A percentile compares a stretch with the other conserved stretches of the same genome.
These are phyloP conservation scores for Arge pagana DNA, from an alignment of 2,888 invertebrate genomes.

Conservation along the genomic window DNA sequence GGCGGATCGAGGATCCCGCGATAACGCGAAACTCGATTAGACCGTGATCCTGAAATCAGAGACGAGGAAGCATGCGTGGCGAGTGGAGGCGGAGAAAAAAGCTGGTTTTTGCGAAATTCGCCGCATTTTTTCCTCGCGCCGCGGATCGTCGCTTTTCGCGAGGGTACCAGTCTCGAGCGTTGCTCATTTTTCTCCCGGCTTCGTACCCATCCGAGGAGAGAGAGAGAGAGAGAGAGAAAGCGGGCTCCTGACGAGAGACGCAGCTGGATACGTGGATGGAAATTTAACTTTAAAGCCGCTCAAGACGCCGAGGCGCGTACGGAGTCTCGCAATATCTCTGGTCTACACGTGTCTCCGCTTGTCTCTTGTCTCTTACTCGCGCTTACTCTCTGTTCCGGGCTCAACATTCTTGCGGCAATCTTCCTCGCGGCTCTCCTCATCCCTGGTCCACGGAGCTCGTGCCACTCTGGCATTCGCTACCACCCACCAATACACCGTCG, in stretches of 20 bases:
- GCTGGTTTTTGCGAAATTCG: no score
- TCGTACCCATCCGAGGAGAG: no score
- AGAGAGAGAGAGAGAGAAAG: background rate
- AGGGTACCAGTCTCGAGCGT: no score
- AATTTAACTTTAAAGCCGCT: constrained; percentile 10
- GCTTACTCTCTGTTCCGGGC: constrained; percentile 43
- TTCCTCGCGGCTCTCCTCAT: constrained; percentile 22
- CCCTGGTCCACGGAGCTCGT: constrained; percentile 15
- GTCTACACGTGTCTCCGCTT: constrained; percentile 54
- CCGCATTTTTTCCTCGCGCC: no score
- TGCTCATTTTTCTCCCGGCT: no score
- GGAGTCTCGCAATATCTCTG: constrained; percentile 32
- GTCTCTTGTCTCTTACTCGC: constrained; percentile 53
- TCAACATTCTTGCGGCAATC: constrained; percentile 46
- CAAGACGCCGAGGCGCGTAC: background rate
- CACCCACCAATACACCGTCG: background rate
- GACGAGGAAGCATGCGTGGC: no score
- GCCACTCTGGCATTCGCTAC: background rate
- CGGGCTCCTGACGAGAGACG: constrained; percentile 49
- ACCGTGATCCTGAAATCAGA: no score
- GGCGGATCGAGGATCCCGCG: background rate
- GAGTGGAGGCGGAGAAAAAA: no score
- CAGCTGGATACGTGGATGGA: constrained; percentile 47
- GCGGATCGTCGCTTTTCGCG: no score
- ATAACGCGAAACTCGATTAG: background rate